phyloP scores from a whole-genome alignment of 2,888 invertebrate genomes.

The Rhodophaea formosa region DNA sequence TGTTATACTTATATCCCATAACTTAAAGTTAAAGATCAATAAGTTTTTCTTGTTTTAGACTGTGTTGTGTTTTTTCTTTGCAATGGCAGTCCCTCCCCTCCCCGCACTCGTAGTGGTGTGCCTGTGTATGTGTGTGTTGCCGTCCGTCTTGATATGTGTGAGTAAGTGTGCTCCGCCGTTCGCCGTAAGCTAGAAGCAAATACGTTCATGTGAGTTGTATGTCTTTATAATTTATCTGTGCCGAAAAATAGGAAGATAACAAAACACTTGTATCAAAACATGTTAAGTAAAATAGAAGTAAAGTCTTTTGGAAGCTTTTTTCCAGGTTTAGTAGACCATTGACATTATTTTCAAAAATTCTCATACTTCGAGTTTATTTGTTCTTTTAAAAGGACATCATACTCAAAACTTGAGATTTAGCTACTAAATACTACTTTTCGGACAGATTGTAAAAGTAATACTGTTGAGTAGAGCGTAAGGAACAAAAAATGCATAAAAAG shows the following conservation, averaged over 20 bases:
- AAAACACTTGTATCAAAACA: neutral
- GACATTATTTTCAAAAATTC: no score
- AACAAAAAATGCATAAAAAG: slow-evolving; percentile 29
- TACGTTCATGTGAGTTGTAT: slow-evolving; percentile 67
- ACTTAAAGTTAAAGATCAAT: slow-evolving; percentile 16
- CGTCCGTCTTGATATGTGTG: slow-evolving; percentile 80
- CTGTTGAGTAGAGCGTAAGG: slow-evolving; percentile 31
- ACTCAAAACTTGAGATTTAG: neutral
- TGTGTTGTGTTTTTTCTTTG: slow-evolving; percentile 37
- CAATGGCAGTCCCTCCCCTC: slow-evolving; percentile 57
- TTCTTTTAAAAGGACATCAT: neutral
- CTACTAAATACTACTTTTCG: slow-evolving; percentile 6
- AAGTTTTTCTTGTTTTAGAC: slow-evolving; percentile 20
- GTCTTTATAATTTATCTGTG: slow-evolving; percentile 35
- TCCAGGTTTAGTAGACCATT: no score
- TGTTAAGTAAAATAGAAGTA: neutral
- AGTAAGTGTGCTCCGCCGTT: slow-evolving; percentile 69
- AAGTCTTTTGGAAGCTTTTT: no score
- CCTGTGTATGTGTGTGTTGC: slow-evolving; percentile 71
- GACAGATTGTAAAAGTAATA: slow-evolving; percentile 13
- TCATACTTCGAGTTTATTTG: no score
- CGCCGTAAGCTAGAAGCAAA: slow-evolving; percentile 80
- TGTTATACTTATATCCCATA: slow-evolving; percentile 29
- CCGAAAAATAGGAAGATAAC: slow-evolving; percentile 11
- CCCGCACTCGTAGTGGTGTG: slow-evolving; percentile 66